These are phyloP conservation scores for Hetaerina titia DNA, from an alignment of 2,888 invertebrate species.

Conservation along the genomic window DNA sequence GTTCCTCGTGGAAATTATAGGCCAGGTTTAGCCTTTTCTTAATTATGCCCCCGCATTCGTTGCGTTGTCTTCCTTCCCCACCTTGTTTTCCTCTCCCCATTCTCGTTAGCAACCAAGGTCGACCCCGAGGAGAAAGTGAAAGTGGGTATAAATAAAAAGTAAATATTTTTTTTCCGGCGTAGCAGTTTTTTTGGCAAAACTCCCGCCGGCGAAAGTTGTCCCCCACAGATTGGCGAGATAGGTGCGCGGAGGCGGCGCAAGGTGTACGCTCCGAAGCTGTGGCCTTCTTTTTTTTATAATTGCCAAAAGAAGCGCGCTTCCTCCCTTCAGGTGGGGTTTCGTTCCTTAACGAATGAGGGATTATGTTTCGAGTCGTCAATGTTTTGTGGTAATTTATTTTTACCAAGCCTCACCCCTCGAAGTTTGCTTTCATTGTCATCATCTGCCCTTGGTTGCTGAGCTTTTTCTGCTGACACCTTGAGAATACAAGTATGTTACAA, in stretches of 20 bases:
- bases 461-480: too few relatives aligned
- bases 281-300: background rate
- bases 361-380: background rate
- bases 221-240: constrained; percentile 12
- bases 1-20: background rate
- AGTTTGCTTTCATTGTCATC: too few relatives aligned
- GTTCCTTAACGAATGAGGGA: background rate
- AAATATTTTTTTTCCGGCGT: background rate
- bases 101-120: background rate
- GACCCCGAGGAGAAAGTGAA: background rate
- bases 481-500: too few relatives aligned
- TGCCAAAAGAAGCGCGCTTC: background rate
- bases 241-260: background rate
- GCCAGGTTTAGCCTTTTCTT: background rate
- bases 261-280: background rate
- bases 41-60: background rate
- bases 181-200: background rate
- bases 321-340: background rate
- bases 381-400: background rate
- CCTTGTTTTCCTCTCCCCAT: background rate
- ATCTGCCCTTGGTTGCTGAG: too few relatives aligned
- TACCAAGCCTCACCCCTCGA: too few relatives aligned
- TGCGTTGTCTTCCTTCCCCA: background rate
- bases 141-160: background rate
- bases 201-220: background rate